These are phyloP conservation scores for Oryzias woworae DNA, from an alignment of 2,113 vertebrate species.

Conservation along the genomic window DNA sequence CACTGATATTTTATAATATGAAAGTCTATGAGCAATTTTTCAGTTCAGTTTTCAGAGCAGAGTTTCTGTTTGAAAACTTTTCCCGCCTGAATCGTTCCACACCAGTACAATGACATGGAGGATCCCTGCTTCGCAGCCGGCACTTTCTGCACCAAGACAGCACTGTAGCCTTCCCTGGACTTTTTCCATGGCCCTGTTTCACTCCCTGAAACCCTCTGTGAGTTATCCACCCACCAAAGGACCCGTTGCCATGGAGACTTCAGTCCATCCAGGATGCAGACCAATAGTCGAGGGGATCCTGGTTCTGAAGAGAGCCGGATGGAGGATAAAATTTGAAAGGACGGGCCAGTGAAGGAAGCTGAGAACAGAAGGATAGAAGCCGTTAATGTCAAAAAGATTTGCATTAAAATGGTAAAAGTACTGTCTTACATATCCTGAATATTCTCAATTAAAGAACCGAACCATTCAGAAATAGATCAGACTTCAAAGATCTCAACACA, in stretches of 20 bases:
- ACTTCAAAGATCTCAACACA: too few species aligned
- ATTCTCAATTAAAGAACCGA: too few species aligned
- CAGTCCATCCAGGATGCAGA: constrained; percentile 40
- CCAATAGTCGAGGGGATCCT: constrained; percentile 22
- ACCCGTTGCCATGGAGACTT: constrained; percentile 13
- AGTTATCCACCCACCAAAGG: constrained; percentile 50
- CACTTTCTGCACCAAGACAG: constrained; percentile 36
- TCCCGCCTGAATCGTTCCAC: constrained; percentile 35
- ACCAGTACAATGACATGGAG: constrained; percentile 31
- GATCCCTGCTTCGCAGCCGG: constrained; percentile 8
- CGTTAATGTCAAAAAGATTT: not conserved
- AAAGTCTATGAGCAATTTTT: not conserved
- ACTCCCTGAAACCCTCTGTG: not conserved
- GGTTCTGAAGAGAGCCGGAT: not conserved
- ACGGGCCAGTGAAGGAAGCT: constrained; percentile 8
- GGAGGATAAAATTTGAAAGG: constrained; percentile 19
- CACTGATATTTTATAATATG: too few species aligned
- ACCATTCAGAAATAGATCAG: too few species aligned
- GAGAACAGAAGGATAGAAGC: not conserved
- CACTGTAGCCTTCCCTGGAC: constrained; percentile 29
- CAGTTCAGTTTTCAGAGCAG: constrained; percentile 7
- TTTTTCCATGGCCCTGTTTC: not conserved
- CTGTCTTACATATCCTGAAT: too few species aligned
- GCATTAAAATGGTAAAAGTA: not conserved
- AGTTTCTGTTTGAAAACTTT: constrained; percentile 8